Base-by-base conservation (phyloP, 2,888 invertebrate species). In the Conus canariensis region DNA sequence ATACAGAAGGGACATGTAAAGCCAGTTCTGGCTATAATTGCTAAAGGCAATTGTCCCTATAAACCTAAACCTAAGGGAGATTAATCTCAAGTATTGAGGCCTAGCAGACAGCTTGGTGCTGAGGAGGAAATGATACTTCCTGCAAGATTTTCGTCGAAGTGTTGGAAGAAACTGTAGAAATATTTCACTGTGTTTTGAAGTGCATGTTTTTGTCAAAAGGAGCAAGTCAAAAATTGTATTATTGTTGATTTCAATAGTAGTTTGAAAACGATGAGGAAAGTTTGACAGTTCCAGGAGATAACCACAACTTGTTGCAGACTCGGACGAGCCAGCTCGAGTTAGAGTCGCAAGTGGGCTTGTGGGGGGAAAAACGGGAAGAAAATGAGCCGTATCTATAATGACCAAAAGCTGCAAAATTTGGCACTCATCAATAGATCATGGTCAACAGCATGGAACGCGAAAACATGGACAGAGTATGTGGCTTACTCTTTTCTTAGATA, bases 341-440 rank as follows among this genome's bases (percentile, higher is more conserved):
- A 14, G 16, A 64, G 64, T 1, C 16, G 16, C 64, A 64, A 64
- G 16, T 64, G 64, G 1, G 6, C 10, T 64, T 14, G 16, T 64
- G 4, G 64, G 64, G 64, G 64, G 6, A 64, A 64, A 64, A 10
- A 64, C 0, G 16, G 2, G 64, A 7, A 7, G 64, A 64, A 85
- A 30, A 94, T 94, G 94, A 93, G 93, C 60, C 90, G 94, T 85
- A 89, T 94, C 30, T 94, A 94, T 80, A 92, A 93, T 87, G 92
- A 94, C 77, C 92, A 92, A 91, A 92, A 93, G 0, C 86, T 93
- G 45, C 90, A 90, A 9, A 94, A 93, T 86, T 86, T 94, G 58
- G 93, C 93, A 9, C 90, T 93, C 10, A 91, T 91, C 60, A 92
- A 90, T 45, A 90, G 92, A 14, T 85, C 88, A 2, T 91, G 89